These are phyloP conservation scores for Heliopora coerulea DNA, from an alignment of 92 coral and sea anemone genomes.

Conservation along the genomic window DNA sequence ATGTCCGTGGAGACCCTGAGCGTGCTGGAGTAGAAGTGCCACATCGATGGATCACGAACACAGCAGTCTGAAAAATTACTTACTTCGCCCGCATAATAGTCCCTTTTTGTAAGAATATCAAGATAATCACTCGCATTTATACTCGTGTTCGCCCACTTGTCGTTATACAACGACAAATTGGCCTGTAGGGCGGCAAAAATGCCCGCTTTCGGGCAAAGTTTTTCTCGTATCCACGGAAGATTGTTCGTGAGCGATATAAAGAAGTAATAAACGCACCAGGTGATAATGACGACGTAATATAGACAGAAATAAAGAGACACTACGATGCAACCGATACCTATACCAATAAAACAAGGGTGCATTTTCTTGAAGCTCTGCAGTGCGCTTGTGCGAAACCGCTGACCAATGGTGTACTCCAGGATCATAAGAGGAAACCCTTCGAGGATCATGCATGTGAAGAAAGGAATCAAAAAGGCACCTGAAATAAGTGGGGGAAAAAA, in stretches of 20 bases:
- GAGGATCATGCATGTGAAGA: slow-evolving; percentile 35
- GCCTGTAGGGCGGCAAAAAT: slow-evolving; percentile 35
- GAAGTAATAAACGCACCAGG: slow-evolving; percentile 42
- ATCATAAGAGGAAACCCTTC: slow-evolving; percentile 42
- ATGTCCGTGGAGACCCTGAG: slow-evolving; percentile 78
- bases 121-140: slow-evolving; percentile 35
- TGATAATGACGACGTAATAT: slow-evolving; percentile 33
- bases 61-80: slow-evolving; percentile 84
- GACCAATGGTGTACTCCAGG: slow-evolving; percentile 34
- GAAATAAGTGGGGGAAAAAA: background rate
- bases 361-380: slow-evolving; percentile 28
- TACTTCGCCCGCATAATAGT: background rate
- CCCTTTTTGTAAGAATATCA: slow-evolving; percentile 27
- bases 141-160: slow-evolving; percentile 29
- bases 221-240: slow-evolving; percentile 39
- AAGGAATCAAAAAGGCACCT: slow-evolving; percentile 42
- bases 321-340: slow-evolving; percentile 35
- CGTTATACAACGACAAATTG: slow-evolving; percentile 19
- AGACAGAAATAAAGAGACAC: slow-evolving; percentile 34
- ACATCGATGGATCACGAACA: slow-evolving; percentile 93
- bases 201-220: slow-evolving; percentile 62
- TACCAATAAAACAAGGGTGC: slow-evolving; percentile 35
- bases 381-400: slow-evolving; percentile 35
- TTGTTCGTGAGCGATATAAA: slow-evolving; percentile 30
- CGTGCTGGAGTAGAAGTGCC: slow-evolving; percentile 88